These are phyloP conservation scores for Matsumyia berberina DNA, from an alignment of 2,888 invertebrate species.

Conservation along the genomic window DNA sequence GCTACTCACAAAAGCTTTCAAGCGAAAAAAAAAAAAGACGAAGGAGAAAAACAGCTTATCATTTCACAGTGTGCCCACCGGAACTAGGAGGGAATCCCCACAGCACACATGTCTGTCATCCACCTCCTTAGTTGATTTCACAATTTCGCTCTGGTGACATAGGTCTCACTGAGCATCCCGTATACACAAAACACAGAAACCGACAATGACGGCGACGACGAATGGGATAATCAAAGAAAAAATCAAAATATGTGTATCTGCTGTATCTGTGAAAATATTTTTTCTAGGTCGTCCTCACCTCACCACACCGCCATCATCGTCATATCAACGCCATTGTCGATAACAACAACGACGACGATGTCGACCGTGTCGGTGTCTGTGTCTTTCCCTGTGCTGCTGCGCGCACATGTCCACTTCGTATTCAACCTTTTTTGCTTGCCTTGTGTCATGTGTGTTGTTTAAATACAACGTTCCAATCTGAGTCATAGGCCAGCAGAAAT, in stretches of 20 bases:
- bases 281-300: conserved; percentile 67
- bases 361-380: conserved; percentile 30
- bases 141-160: conserved; percentile 52
- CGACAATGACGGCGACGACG: conserved; percentile 15
- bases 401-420: conserved; percentile 41
- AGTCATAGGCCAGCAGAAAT: conserved; percentile 30
- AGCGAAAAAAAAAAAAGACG: not conserved
- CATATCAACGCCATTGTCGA: not conserved
- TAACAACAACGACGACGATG: conserved; percentile 1
- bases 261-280: conserved; percentile 46
- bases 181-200: conserved; percentile 18
- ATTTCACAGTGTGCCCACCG: not conserved
- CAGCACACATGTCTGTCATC: conserved; percentile 32
- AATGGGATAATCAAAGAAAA: conserved; percentile 47
- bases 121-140: conserved; percentile 41
- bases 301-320: conserved; percentile 19
- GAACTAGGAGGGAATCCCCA: conserved; percentile 63
- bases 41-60: not conserved
- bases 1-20: not conserved
- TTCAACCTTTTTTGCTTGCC: conserved; percentile 1
- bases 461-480: conserved; percentile 3
- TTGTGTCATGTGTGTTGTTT: conserved; percentile 13
- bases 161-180: conserved; percentile 34
- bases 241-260: conserved; percentile 52
- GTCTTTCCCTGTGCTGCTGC: conserved; percentile 27